Evolutionary conservation across 2,888 invertebrate species (phyloP).

Genomic region (Tinea pellionella): DNA sequence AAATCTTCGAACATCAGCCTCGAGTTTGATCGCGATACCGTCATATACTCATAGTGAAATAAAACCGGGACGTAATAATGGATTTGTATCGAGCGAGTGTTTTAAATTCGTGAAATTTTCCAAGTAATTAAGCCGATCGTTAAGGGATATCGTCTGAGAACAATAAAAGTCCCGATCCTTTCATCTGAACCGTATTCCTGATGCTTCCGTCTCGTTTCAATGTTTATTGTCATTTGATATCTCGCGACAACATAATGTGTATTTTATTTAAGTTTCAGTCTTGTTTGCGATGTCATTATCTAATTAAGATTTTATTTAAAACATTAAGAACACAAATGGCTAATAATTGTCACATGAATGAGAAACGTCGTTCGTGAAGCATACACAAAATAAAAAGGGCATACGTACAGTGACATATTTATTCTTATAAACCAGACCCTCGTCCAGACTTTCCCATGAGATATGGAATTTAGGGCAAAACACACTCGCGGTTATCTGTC

Average conservation of each 20-base stretch:
- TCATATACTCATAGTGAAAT: not conserved
- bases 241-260: not conserved
- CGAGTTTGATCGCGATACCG: not conserved
- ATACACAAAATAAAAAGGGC: not conserved
- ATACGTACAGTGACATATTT: constrained; percentile 1
- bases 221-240: not conserved
- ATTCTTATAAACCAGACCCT: constrained; percentile 3
- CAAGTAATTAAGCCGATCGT: constrained; percentile 10
- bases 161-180: constrained; percentile 4
- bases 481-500: not conserved
- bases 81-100: not conserved
- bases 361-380: not conserved
- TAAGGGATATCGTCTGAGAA: constrained; percentile 8
- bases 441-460: not conserved
- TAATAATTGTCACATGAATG: not conserved
- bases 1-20: not conserved
- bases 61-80: not conserved
- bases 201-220: not conserved
- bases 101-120: constrained; percentile 7
- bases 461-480: not conserved
- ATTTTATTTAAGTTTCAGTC: not conserved
- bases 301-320: not conserved
- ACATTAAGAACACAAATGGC: not conserved
- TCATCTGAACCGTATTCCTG: not conserved
- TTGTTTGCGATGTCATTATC: not conserved